Conservation (phyloP, 2,797 vertebrate species). For the Podarcis lilfordi region DNA sequence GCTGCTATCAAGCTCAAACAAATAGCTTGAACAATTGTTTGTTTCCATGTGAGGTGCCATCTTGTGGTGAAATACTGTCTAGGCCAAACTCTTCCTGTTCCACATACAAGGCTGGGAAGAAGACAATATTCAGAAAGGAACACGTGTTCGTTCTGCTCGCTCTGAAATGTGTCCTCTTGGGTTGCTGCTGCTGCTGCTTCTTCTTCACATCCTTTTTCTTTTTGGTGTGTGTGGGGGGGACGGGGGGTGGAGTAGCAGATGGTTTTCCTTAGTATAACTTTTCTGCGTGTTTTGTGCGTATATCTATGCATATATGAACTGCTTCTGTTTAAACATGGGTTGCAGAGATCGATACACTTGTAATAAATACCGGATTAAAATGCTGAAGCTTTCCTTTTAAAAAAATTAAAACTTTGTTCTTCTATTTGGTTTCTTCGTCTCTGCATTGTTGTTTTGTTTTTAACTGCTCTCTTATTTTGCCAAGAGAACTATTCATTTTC, state of each 20-base stretch:
- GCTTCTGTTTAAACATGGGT: slow-evolving; percentile 71
- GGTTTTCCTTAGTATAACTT: slow-evolving; percentile 2
- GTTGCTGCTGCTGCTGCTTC: neutral
- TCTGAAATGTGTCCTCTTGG: neutral
- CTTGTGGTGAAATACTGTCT: neutral
- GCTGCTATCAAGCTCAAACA: slow-evolving; percentile 7
- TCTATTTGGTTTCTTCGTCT: slow-evolving; percentile 67
- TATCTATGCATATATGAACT: slow-evolving; percentile 54
- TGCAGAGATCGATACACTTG: slow-evolving; percentile 69
- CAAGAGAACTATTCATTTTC: slow-evolving; percentile 74
- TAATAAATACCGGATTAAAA: slow-evolving; percentile 82
- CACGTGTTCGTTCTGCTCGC: neutral
- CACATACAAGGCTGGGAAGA: slow-evolving; percentile 40
- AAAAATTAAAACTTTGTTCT: slow-evolving; percentile 19
- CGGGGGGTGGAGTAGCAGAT: slow-evolving; percentile 22
- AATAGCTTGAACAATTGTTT: neutral
- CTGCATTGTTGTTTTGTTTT: slow-evolving; percentile 36
- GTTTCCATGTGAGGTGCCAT: slow-evolving; percentile 13
- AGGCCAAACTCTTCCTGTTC: neutral
- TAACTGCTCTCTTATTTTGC: slow-evolving; percentile 63
- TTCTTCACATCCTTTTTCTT: slow-evolving; percentile 4
- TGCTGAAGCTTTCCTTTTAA: slow-evolving; percentile 61
- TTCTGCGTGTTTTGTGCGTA: slow-evolving; percentile 39
- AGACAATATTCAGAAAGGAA: slow-evolving; percentile 14
- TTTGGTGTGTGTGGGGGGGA: neutral